Base-by-base conservation (phyloP, 1,140 invertebrate genomes). In the Cyrtorhinus lividipennis region DNA sequence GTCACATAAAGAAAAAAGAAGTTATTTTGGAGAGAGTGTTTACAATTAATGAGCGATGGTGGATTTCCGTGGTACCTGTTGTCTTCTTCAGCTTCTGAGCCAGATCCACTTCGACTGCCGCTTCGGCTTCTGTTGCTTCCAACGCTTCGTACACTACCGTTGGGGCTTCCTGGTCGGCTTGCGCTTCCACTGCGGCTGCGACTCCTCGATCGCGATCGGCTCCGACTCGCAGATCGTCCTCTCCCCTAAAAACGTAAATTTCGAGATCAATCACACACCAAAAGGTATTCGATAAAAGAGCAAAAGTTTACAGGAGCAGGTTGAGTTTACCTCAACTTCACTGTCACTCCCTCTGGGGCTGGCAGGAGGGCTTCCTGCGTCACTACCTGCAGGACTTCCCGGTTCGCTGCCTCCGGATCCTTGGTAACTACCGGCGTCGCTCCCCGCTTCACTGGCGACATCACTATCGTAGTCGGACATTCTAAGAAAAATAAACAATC, bases 61-160 rank as follows among this genome's bases (percentile, higher is more conserved):
- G n/a, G n/a, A n/a, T n/a, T n/a, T n/a, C n/a, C n/a, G n/a, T n/a
- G n/a, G 20, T 24, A 65, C 63, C 59, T 61, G 24, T 68, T 64
- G 61, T 64, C 65, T 58, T 67, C 66, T 64, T 68, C 64, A 24
- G 64, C 65, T 64, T 69, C 69, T 13, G 67, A 68, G 2, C 64
- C 68, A 64, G 62, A 65, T 1, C 63, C 64, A 10, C 66, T 66
- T 62, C 64, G 44, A 24, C 68, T 69, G 48, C 67, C 44, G 57
- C 67, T 69, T 0, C 27, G 63, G 63, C 66, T 67, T 27, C 59
- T 44, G 44, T 64, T 67, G 5, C 59, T 24, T 23, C 61, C 61
- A 3, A 64, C 38, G 48, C 66, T 67, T 44, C 38, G 8, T n/a
- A 44, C 38, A n/a, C 38, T 44, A 5, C 22, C 22, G 60, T 53